Evolutionary conservation across 2,797 vertebrate genomes (phyloP), one percentile per base, ranked within the genome.

Genomic region (Coilia nasus): DNA sequence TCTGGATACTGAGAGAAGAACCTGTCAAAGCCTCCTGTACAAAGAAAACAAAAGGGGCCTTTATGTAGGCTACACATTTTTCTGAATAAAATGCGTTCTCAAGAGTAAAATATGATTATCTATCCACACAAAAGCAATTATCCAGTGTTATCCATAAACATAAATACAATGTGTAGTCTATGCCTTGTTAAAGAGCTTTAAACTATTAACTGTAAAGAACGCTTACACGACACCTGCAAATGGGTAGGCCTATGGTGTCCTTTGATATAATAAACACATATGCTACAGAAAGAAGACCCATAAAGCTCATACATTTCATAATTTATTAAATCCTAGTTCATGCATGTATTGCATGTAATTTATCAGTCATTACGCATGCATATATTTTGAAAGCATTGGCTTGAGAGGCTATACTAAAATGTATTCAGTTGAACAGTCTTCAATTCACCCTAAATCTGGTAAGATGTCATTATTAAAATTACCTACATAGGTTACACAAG

Each of bases 1-100:
- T 96, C 95, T 0, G 96, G 95, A 90, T 96, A 96, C 82, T 96
- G 95, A 10, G 93, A 84, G 91, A 92, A 95, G 90, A 96, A 96
- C 46, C 89, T 89, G 89, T 96, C 96, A 6, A 95, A 96, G 84
- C 96, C 96, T 50, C 96, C 96, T 96, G 87, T 78, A 4, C 25
- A 14, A n/a, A 44, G 50, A 9, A 78, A 78, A 44, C 35, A 78
- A 14, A 41, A 2, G 14, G 28, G 14, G 6, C 6, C 14, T 41
- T 41, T 5, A 78, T 44, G 19, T 21, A 21, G 17, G 17, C 7
- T 78, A 41, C 0, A 17, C 1, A 6, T 41, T 10, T 54, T 9
- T 44, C 6, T 44, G 14, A 14, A 35, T 19, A 25, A 71, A 54
- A 10, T 54, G 9, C 50, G 14, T 7, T 3, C 14, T 9, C 50